Base-by-base conservation (phyloP, 2,797 vertebrate species). In the Pipistrellus kuhlii region DNA sequence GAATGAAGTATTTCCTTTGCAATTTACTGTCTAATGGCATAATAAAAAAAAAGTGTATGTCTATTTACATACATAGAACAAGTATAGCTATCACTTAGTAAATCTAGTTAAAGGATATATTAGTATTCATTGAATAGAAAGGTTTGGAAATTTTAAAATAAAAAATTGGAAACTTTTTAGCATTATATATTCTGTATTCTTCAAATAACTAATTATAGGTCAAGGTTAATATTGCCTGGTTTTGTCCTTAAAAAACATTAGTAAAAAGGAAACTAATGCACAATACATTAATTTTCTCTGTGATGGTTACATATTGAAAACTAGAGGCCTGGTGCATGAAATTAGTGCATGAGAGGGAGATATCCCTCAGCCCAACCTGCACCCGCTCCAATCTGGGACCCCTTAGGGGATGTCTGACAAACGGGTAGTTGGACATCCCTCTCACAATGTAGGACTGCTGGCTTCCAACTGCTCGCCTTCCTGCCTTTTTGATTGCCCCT, bases 121-220 rank as follows among this genome's bases (percentile, higher is more conserved):
- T 1, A 25, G n/a, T 75, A 41, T 69, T 96, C n/a, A 46, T 30
- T 89, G 23, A 76, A 44, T 83, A 62, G 21, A 82, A 30, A 77
- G 73, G 23, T 90, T 73, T 96, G n/a, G 59, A 77, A 90, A 75
- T 94, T 95, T 73, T 35, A 82, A 85, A 82, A 81, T 62, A 41
- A 89, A 87, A 88, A 59, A 8, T 68, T 85, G 23, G 21, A 85
- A 93, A 62, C 7, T 59, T 91, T 90, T 71, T 95, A 78, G 17
- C 6, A 48, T 66, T 90, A 27, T 38, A 75, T 55, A 48, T 75
- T 27, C 44, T 64, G 2, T 90, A 48, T 80, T 93, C 17, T 94
- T 96, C 30, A 17, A 68, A 90, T 93, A 91, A 90, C 53, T 38
- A 88, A 27, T 85, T 88, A 75, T 27, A 78, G 7, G 6, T 86